Evolutionary conservation across 2,888 invertebrate species (phyloP), one percentile per base, ranked within the genome.

Genomic region (Xanthorhoe designata): DNA sequence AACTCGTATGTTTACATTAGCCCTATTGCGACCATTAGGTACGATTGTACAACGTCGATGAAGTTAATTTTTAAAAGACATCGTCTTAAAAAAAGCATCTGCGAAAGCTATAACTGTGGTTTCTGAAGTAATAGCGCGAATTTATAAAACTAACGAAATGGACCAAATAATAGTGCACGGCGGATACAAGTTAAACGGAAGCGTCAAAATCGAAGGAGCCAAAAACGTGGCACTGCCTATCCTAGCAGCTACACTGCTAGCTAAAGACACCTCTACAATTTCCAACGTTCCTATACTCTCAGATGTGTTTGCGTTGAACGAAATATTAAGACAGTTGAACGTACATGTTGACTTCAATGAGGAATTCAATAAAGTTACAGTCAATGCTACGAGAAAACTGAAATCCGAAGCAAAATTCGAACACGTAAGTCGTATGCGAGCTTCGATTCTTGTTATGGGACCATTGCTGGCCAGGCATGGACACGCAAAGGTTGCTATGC

Each of bases 221-320:
- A 71, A 69, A 38, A 69, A 69, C 35, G 35, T 58, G 18, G 54
- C 45, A 0, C 9, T 70, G 18, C 72, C 72, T 0, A 53, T 70
- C 7, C 49, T 72, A 61, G 70, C 70, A 9, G 70, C 72, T 0
- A 63, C 66, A 0, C 54, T 72, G 8, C 35, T 72, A 1, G 64
- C 64, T 3, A 42, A 68, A 19, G 69, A 68, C 13, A 42, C 29
- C 1, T 66, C 68, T 0, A 62, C 45, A 1, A 15, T 72, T 1
- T 62, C 52, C 15, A 72, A 72, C 38, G 70, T 70, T 3, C 72
- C 72, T 2, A 61, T 62, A 17, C 29, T 72, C 13, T 53, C 68
- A 15, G 72, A 72, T n/a, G 64, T 70, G 0, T n/a, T 49, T n/a
- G 24, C 56, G 0, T 68, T 70, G 66, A 62, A 50, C 7, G 56